Evolutionary conservation across 2,888 invertebrate genomes (phyloP).

Genomic region (Sylvicola fuscatus): DNA sequence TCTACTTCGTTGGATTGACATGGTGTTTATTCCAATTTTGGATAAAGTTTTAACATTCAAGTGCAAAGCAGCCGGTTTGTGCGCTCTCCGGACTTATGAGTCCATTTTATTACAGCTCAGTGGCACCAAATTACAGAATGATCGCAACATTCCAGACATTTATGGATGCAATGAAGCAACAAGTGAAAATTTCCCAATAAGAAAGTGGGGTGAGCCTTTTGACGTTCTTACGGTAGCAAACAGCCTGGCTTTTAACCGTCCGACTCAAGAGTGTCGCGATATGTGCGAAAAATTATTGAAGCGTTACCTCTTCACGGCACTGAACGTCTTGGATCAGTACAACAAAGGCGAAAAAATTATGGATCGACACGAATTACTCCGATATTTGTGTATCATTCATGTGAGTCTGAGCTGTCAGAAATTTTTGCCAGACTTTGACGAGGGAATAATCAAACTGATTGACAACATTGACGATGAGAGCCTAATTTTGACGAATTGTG

Average conservation of each 20-base stretch:
- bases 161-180: neutral
- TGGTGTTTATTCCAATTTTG: constrained; percentile 31
- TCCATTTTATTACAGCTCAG: too few species aligned
- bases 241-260: constrained; percentile 16
- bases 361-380: constrained; percentile 43
- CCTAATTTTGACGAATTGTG: too few species aligned
- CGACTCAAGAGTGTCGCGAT: constrained; percentile 43
- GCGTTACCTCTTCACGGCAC: constrained; percentile 42
- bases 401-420: constrained; percentile 40
- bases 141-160: too few species aligned
- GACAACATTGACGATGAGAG: constrained; percentile 1
- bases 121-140: too few species aligned
- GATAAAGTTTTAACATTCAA: constrained; percentile 47
- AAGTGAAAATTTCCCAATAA: constrained; percentile 32
- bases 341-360: constrained; percentile 29
- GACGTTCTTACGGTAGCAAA: neutral
- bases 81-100: too few species aligned
- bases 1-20: too few species aligned
- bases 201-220: constrained; percentile 49
- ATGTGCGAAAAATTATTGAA: constrained; percentile 42
- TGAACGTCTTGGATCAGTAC: constrained; percentile 36
- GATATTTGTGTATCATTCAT: constrained; percentile 18
- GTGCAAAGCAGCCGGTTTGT: constrained; percentile 11
- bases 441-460: constrained; percentile 27
- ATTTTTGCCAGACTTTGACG: constrained; percentile 36